Conservation (phyloP, 2,113 vertebrate species). For the Hystrix cristata region DNA sequence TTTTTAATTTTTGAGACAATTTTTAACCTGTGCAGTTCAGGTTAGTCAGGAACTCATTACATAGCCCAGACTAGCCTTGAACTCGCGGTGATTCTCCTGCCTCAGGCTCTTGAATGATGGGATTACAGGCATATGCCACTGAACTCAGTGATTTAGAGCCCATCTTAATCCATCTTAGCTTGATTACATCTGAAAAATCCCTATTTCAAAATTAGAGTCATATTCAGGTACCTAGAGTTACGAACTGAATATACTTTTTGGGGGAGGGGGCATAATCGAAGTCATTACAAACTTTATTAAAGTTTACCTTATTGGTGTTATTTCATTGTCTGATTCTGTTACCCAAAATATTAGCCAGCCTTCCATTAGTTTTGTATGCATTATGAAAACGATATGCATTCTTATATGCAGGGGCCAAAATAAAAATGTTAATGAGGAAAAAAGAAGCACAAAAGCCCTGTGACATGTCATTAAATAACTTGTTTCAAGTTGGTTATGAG, state of each 20-base stretch:
- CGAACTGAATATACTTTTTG: background rate
- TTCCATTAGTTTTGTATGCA: background rate
- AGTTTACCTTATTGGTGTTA: constrained; percentile 9
- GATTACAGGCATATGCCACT: background rate
- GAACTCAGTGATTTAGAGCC: background rate
- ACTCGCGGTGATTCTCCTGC: background rate
- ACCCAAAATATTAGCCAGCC: background rate
- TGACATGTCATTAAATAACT: background rate
- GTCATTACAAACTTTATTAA: background rate
- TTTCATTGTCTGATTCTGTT: background rate
- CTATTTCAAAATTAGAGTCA: constrained; percentile 5
- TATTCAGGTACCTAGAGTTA: background rate
- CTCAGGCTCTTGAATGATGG: background rate
- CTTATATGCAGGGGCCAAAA: background rate
- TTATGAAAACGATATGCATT: background rate
- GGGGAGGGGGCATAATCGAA: background rate
- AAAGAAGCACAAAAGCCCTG: background rate
- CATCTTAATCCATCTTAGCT: background rate
- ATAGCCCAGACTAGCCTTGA: background rate
- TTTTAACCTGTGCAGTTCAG: background rate
- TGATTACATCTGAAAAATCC: background rate
- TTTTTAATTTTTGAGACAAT: background rate
- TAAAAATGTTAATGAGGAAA: constrained; percentile 18
- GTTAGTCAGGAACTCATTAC: background rate
- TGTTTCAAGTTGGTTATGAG: background rate